Evolutionary conservation across 2,797 vertebrate genomes (phyloP).

Genomic region (Gobio occitaniae): DNA sequence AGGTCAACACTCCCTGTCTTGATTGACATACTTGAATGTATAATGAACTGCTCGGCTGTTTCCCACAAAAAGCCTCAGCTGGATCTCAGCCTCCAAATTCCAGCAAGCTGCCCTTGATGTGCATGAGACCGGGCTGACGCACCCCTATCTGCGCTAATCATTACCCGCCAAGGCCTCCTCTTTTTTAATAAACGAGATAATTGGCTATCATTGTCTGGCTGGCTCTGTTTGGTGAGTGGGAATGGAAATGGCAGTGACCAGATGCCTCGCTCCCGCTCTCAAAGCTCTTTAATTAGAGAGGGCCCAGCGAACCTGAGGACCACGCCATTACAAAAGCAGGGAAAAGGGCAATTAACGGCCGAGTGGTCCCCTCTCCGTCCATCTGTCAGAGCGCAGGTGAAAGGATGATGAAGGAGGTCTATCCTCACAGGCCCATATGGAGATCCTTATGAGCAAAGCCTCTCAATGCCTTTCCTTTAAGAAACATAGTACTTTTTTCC

Average conservation of each 20-base stretch:
- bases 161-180: slow-evolving; percentile 69
- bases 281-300: slow-evolving; percentile 86
- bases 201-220: slow-evolving; percentile 79
- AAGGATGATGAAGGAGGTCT: slow-evolving; percentile 65
- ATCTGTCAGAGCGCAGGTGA: slow-evolving; percentile 84
- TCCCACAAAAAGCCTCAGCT: slow-evolving; percentile 41
- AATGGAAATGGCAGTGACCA: slow-evolving; percentile 84
- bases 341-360: slow-evolving; percentile 86
- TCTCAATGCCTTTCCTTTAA: slow-evolving; percentile 55
- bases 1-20: slow-evolving; percentile 44
- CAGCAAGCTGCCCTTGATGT: slow-evolving; percentile 52
- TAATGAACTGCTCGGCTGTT: slow-evolving; percentile 52
- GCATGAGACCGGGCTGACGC: slow-evolving; percentile 42
- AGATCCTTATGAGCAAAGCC: slow-evolving; percentile 60
- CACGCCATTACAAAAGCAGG: slow-evolving; percentile 71
- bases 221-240: slow-evolving; percentile 75
- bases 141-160: slow-evolving; percentile 69
- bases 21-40: slow-evolving; percentile 49
- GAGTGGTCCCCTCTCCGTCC: slow-evolving; percentile 73
- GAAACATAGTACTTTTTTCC: slow-evolving; percentile 53
- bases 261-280: slow-evolving; percentile 79
- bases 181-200: slow-evolving; percentile 76
- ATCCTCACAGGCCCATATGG: slow-evolving; percentile 58
- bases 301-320: slow-evolving; percentile 80
- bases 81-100: slow-evolving; percentile 50